phyloP scores from a whole-genome alignment of 2,113 vertebrate species.

The Coracopsis vasa region DNA sequence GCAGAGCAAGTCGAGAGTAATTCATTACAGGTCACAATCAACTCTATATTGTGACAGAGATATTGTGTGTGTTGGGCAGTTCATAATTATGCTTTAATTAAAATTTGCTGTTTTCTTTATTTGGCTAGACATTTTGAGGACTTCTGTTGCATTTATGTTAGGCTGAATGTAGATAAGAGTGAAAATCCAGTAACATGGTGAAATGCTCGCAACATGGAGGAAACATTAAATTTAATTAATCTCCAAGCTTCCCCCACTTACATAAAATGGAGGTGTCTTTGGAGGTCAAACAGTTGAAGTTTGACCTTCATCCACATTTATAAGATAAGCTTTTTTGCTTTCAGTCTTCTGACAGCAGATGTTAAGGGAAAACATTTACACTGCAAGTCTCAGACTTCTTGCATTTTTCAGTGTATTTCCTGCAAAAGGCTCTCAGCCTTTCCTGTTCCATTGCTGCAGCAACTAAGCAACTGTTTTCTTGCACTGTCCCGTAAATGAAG shows the following conservation, averaged over 20 bases:
- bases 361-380: not conserved
- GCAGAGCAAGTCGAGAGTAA: not conserved
- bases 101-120: not conserved
- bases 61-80: not conserved
- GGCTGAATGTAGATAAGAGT: not conserved
- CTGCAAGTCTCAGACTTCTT: not conserved
- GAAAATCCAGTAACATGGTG: not conserved
- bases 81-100: not conserved
- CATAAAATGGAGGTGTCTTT: not conserved
- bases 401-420: not conserved
- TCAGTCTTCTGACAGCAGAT: not conserved
- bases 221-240: not conserved
- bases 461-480: not conserved
- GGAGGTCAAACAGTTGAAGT: not conserved
- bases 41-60: not conserved
- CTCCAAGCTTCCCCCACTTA: not conserved
- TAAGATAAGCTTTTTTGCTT: not conserved
- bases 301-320: not conserved
- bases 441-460: not conserved
- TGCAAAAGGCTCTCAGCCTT: not conserved
- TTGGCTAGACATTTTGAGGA: not conserved
- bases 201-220: not conserved
- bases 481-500: not conserved
- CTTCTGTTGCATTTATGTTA: not conserved
- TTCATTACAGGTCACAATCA: not conserved